Evolutionary conservation across 2,888 invertebrate species (phyloP).

Genomic region (Epirrhoe alternata): DNA sequence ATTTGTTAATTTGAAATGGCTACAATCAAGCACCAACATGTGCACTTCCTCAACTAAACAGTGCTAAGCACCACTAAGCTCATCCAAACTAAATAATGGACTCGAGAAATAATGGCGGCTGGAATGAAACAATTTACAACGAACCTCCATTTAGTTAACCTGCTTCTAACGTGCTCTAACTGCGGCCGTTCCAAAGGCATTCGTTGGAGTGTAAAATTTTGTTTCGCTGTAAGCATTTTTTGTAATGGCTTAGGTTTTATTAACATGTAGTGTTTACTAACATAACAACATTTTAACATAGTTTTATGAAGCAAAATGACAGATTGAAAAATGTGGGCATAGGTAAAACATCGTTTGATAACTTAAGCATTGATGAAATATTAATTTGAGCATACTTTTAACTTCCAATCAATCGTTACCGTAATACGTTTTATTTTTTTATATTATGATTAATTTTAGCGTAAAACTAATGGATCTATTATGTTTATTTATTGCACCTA

Average conservation of each 20-base stretch:
- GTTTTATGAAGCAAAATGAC: too few relatives aligned
- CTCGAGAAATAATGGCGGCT: constrained; percentile 31
- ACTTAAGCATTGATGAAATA: too few relatives aligned
- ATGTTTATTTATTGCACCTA: background rate
- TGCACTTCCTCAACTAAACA: constrained; percentile 35
- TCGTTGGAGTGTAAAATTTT: constrained; percentile 7
- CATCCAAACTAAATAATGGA: constrained; percentile 36
- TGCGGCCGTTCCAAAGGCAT: constrained; percentile 8
- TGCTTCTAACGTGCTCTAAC: constrained; percentile 25
- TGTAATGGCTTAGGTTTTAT: background rate
- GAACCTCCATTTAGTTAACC: constrained; percentile 30
- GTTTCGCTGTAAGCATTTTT: constrained; percentile 4
- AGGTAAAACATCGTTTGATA: too few relatives aligned
- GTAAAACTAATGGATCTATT: too few relatives aligned
- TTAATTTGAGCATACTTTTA: too few relatives aligned
- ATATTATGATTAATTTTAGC: too few relatives aligned
- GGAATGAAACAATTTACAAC: constrained; percentile 37
- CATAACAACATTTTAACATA: too few relatives aligned
- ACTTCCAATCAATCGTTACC: too few relatives aligned
- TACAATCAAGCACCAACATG: constrained; percentile 30
- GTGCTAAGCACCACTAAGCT: constrained; percentile 36
- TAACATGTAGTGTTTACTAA: too few relatives aligned
- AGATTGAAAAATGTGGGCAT: too few relatives aligned
- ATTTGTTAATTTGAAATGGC: constrained; percentile 33
- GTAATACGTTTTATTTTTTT: too few relatives aligned